Base-by-base conservation (phyloP, 2,888 invertebrate species). In the Sericinus montela region DNA sequence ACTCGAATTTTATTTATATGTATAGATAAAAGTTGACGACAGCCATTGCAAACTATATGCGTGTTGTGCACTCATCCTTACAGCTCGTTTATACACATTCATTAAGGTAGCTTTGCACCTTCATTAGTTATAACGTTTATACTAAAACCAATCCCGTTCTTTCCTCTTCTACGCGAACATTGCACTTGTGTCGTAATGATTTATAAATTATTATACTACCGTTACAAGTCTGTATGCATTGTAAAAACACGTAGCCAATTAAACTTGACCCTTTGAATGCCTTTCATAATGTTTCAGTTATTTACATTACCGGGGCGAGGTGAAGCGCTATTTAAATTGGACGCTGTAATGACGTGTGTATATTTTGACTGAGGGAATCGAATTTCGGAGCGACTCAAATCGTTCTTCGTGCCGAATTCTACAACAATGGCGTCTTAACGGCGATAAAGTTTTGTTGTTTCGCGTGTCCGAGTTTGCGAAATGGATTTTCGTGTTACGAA, bases 331-430 rank as follows among this genome's bases (percentile, higher is more conserved):
- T 34, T 37, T 51, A 40, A 14, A 34, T 44, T 56, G 48, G 54
- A 34, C 38, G 42, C 11, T 34, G 52, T 48, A 53, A 46, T 51
- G 57, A 51, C 54, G 53, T 54, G 53, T 51, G 54, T 52, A 54
- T 62, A 60, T 65, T 63, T 59, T 60, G 64, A 56, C 50, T 49
- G 45, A 57, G 58, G 62, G 60, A 54, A 50, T 51, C 47, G 56
- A 55, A 54, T 55, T 47, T 47, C 55, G 46, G 57, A 56, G 56
- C 62, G 65, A 50, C 55, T 51, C 63, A 53, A 69, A 68, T 67
- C 60, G 62, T 46, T 53, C 64, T 71, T 65, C 70, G 72, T 72
- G 71, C 62, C 61, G 52, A 65, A 65, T 63, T 60, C 48, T 61
- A 63, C 55, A 71, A 72, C 69, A 69, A 68, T 57, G 59, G 59